phyloP scores from a whole-genome alignment of 2,888 invertebrate species.

The Atrina japonica region DNA sequence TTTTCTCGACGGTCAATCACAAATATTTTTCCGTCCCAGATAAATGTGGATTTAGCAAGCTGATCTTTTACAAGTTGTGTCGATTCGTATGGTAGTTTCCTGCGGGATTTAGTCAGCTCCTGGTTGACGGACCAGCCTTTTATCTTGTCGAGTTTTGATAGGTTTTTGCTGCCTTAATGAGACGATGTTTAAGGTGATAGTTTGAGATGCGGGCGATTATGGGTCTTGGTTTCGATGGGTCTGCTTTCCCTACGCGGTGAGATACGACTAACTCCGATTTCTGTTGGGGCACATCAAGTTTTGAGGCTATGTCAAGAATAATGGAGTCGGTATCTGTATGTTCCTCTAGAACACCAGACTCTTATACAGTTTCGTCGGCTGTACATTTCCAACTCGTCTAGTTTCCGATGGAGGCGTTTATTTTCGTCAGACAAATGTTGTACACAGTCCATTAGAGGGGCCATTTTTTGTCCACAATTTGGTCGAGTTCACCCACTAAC shows the following conservation, averaged over 20 bases:
- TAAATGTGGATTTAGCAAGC: background rate
- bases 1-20: background rate
- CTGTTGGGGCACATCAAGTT: background rate
- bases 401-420: slow-evolving; percentile 1
- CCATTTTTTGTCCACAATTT: too few relatives aligned
- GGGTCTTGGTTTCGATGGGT: slow-evolving; percentile 6
- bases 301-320: background rate
- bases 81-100: background rate
- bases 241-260: slow-evolving; percentile 11
- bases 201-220: slow-evolving; percentile 6
- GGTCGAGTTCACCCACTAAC: too few relatives aligned
- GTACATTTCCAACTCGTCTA: slow-evolving; percentile 14
- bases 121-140: slow-evolving; percentile 8
- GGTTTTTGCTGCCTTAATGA: slow-evolving; percentile 5
- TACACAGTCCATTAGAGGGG: background rate
- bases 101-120: background rate
- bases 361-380: background rate
- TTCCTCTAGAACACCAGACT: background rate
- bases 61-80: background rate
- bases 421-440: slow-evolving; percentile 3
- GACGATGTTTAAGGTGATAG: background rate
- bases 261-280: background rate
- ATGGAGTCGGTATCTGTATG: background rate
- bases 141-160: background rate
- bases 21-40: slow-evolving; percentile 5